Conservation (phyloP, 2,888 invertebrate genomes). For the Leptinotarsa peninsularis region DNA sequence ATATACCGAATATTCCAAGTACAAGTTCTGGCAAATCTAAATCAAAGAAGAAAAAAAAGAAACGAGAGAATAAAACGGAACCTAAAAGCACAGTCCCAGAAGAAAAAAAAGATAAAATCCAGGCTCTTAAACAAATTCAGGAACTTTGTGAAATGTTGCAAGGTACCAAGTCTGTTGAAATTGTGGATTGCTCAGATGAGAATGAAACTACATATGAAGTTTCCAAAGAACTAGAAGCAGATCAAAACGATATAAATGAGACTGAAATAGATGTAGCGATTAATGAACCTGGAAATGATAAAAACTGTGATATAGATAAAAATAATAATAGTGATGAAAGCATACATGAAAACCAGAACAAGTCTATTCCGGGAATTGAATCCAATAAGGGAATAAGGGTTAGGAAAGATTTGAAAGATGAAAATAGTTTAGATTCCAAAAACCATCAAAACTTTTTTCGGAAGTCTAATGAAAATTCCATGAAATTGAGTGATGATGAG, state of each 20-base stretch:
- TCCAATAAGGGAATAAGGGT: not conserved
- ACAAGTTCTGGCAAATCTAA: slow-evolving; percentile 11
- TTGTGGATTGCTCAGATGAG: not conserved
- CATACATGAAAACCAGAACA: slow-evolving; percentile 7
- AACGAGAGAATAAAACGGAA: not conserved
- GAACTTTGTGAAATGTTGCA: slow-evolving; percentile 10
- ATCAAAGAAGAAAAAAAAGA: slow-evolving; percentile 17
- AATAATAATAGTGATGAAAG: slow-evolving; percentile 36
- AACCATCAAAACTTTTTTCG: not conserved
- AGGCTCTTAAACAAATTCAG: slow-evolving; percentile 16
- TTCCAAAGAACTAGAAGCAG: not conserved
- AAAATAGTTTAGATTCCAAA: not conserved
- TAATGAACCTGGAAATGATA: not conserved
- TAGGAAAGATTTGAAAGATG: not conserved
- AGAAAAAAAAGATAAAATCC: not conserved
- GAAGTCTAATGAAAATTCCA: not conserved
- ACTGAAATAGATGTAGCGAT: slow-evolving; percentile 1
- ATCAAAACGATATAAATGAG: not conserved
- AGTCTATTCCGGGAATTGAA: not conserved
- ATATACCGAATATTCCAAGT: not conserved
- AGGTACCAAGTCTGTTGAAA: not conserved
- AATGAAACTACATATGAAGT: not conserved
- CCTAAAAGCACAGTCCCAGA: not conserved
- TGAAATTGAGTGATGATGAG: not conserved
- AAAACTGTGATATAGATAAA: slow-evolving; percentile 37